Evolutionary conservation across 2,888 invertebrate species (phyloP), one percentile per base, ranked within the genome.

Genomic region (Carpatolechia fugitivella): DNA sequence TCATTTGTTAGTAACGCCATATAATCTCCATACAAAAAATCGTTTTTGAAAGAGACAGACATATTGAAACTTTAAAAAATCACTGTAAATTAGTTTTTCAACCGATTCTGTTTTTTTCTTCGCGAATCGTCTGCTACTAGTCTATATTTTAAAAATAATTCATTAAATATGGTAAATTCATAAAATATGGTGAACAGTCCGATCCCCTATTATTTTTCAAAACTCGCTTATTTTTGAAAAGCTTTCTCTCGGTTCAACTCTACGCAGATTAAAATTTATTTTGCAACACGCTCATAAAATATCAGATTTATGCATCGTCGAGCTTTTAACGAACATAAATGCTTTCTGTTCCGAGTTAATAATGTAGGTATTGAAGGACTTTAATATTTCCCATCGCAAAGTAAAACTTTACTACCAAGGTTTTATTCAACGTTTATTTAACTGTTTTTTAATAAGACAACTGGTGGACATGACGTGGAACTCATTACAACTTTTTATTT

Each of bases 331-430:
- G 74, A 76, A 74, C 71, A 69, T 69, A 74, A 69, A 63, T 70
- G 65, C 76, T 78, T 83, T 80, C 77, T 69, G 74, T 72, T 71
- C 71, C 69, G 69, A 66, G 69, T 71, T 73, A 74, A 82, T 85
- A 85, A 85, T 81, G 76, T n/a, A n/a, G n/a, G n/a, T 82, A 79
- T 81, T 77, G 71, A 79, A 79, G 75, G 78, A 81, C 78, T 77
- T 80, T 78, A 77, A 84, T 74, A 70, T 61, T 66, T 68, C 6
- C 63, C 63, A 64, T 62, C 63, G 72, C 64, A 62, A 60, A 65
- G 70, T 64, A 63, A 70, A 50, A 29, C 38, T 50, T 44, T 38
- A 38, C n/a, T 50, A 24, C 16, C 29, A 69, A 75, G 80, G 78
- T 77, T 72, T 36, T 14, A 36, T 50, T 50, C 38, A 50, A 24